Evolutionary conservation across 2,797 vertebrate genomes (phyloP).

Genomic region (Lemur catta): DNA sequence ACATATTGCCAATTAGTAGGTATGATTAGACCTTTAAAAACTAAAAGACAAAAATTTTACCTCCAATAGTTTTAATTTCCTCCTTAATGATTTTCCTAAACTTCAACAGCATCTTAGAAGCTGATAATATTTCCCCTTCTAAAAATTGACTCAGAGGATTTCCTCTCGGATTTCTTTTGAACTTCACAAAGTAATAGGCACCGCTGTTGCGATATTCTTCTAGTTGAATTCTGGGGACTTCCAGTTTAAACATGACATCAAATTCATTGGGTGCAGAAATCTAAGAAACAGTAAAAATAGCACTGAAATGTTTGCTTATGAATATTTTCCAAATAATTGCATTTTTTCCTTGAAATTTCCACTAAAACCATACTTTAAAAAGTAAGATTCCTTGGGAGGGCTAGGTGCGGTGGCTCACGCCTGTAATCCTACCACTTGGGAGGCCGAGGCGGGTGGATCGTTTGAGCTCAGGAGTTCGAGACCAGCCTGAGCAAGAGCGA

Average conservation of each 20-base stretch:
- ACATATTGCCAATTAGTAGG: not conserved
- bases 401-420: no score
- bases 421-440: no score
- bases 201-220: slow-evolving; percentile 76
- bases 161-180: slow-evolving; percentile 82
- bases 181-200: slow-evolving; percentile 84
- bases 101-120: slow-evolving; percentile 83
- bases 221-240: slow-evolving; percentile 80
- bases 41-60: slow-evolving; percentile 77
- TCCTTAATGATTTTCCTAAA: slow-evolving; percentile 87
- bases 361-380: not conserved
- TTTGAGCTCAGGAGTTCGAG: no score
- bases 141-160: slow-evolving; percentile 82
- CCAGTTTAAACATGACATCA: slow-evolving; percentile 90
- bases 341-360: not conserved
- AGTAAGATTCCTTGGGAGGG: not conserved
- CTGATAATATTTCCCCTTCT: slow-evolving; percentile 81
- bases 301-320: not conserved
- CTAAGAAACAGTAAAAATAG: slow-evolving; percentile 79
- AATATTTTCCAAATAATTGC: not conserved
- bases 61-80: slow-evolving; percentile 73
- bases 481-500: no score
- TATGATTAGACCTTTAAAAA: not conserved
- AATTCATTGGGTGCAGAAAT: slow-evolving; percentile 91
- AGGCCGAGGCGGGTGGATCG: no score